phyloP scores from a whole-genome alignment of 2,888 invertebrate species.

The Platycnemis pennipes region DNA sequence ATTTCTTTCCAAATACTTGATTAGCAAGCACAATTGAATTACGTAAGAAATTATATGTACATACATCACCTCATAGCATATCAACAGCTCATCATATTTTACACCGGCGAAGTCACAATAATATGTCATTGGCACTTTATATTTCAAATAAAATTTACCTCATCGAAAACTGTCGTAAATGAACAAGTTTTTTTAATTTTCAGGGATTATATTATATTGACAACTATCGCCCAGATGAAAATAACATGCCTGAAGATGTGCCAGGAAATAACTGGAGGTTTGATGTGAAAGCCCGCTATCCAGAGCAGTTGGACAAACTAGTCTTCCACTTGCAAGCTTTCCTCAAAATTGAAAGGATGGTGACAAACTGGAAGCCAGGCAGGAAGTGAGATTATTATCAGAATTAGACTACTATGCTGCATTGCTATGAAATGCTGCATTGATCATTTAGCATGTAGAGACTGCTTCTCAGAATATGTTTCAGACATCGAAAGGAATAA shows the following conservation, averaged over 20 bases:
- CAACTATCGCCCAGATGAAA: constrained; percentile 23
- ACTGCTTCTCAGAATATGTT: neutral
- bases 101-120: too few species aligned
- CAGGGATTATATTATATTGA: constrained; percentile 26
- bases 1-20: too few species aligned
- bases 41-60: too few species aligned
- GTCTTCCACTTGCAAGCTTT: neutral
- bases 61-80: too few species aligned
- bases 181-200: neutral
- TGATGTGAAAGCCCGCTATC: constrained; percentile 17
- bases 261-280: constrained; percentile 51
- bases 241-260: neutral
- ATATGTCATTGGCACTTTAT: too few species aligned
- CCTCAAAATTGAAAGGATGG: neutral
- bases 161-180: neutral
- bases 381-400: neutral
- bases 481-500: neutral
- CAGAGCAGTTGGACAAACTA: neutral
- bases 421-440: too few species aligned
- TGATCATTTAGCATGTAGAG: too few species aligned
- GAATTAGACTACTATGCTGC: too few species aligned
- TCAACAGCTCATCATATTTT: too few species aligned
- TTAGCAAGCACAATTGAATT: too few species aligned
- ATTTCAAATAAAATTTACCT: neutral
- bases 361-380: constrained; percentile 19